Conservation (phyloP, 2,888 invertebrate genomes). For the Bugula neritina region DNA sequence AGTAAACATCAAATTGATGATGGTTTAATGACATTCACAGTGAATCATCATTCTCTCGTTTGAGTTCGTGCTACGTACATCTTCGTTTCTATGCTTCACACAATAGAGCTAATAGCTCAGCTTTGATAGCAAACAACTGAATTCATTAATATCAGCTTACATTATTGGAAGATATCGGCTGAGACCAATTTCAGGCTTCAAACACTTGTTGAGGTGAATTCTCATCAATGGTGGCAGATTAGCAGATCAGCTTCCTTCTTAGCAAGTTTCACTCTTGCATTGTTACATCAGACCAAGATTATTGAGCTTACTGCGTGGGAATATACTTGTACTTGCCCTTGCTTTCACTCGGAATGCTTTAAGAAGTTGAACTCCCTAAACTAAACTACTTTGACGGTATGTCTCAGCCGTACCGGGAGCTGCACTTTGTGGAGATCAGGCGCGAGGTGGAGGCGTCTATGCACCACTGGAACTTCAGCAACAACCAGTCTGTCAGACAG, state of each 20-base stretch:
- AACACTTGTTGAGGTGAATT: too few relatives aligned
- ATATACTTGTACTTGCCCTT: too few relatives aligned
- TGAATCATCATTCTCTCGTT: background rate
- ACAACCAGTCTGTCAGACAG: conserved; percentile 25
- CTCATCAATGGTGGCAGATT: too few relatives aligned
- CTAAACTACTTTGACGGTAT: too few relatives aligned
- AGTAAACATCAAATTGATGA: background rate
- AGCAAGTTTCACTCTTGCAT: too few relatives aligned
- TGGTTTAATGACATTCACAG: background rate
- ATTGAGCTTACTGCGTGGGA: too few relatives aligned
- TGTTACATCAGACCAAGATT: too few relatives aligned
- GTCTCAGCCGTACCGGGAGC: conserved; percentile 5
- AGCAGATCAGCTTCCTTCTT: too few relatives aligned
- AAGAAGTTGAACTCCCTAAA: too few relatives aligned
- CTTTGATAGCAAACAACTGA: background rate
- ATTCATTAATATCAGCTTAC: background rate
- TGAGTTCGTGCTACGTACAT: background rate
- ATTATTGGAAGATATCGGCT: background rate
- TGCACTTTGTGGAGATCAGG: conserved; percentile 11
- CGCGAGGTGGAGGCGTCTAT: conserved; percentile 21
- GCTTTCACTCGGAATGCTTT: too few relatives aligned
- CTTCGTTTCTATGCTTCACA: background rate
- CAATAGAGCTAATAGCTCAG: background rate
- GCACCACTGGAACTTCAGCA: conserved; percentile 26
- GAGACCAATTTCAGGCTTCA: too few relatives aligned